Conservation (phyloP, 2,797 vertebrate species). For the Sebastes matsubarae region DNA sequence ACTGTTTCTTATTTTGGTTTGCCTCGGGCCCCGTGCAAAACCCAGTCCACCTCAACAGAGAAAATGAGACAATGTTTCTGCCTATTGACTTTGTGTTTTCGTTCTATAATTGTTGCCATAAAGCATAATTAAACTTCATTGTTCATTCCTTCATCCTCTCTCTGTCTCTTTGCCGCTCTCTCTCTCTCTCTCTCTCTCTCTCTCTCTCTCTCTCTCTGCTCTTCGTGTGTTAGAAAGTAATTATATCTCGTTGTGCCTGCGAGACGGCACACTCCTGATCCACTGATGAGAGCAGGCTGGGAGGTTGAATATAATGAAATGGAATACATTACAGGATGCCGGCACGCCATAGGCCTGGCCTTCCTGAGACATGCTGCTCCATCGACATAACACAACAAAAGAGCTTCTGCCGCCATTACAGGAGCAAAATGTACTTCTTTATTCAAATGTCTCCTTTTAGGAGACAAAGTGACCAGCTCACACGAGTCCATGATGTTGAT, state of each 20-base stretch:
- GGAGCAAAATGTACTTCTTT: constrained; percentile 2
- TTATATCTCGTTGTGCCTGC: constrained; percentile 72
- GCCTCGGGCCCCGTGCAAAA: constrained; percentile 33
- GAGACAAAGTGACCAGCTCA: constrained; percentile 7
- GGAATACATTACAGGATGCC: constrained; percentile 65
- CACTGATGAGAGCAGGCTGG: constrained; percentile 74
- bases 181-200: constrained; percentile 10
- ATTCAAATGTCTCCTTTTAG: constrained; percentile 5
- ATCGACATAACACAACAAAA: background rate
- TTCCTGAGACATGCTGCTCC: constrained; percentile 35
- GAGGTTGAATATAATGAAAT: constrained; percentile 75
- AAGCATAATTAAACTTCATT: constrained; percentile 75
- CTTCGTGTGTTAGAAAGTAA: constrained; percentile 70
- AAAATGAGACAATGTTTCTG: constrained; percentile 68
- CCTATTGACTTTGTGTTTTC: constrained; percentile 72
- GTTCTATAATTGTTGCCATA: constrained; percentile 74
- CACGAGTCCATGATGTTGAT: background rate
- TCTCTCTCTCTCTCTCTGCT: constrained; percentile 22
- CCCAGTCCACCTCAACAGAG: constrained; percentile 53
- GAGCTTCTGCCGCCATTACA: constrained; percentile 11
- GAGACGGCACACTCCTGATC: constrained; percentile 68
- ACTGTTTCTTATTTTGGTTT: constrained; percentile 61
- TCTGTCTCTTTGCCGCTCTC: constrained; percentile 41
- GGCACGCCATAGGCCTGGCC: constrained; percentile 31
- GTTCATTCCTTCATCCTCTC: constrained; percentile 64